phyloP scores from a whole-genome alignment of 92 coral and sea anemone species.

The Umimayanthus kanabou region DNA sequence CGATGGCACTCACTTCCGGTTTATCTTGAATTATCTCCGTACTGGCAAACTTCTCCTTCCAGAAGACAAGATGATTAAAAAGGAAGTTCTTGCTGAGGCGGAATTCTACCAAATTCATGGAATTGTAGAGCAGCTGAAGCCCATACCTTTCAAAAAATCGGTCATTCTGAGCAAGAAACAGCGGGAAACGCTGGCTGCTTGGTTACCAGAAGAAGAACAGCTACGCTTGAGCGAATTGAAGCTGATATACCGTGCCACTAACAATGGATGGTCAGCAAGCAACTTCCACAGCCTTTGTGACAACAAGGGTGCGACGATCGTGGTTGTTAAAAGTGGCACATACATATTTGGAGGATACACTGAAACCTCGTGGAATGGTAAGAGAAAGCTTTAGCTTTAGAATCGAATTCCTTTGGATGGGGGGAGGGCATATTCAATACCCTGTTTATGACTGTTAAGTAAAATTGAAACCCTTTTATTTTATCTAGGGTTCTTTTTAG shows the following conservation, averaged over 20 bases:
- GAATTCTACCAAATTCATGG: too few species aligned
- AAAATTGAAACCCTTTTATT: too few species aligned
- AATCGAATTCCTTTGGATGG: too few species aligned
- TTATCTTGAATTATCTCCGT: constrained; percentile 74
- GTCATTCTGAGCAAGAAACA: constrained; percentile 50
- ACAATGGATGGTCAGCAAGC: constrained; percentile 63
- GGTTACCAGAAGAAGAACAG: too few species aligned
- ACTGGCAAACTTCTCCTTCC: constrained; percentile 33
- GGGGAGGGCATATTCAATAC: too few species aligned
- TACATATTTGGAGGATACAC: constrained; percentile 72
- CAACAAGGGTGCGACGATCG: background rate
- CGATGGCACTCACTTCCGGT: constrained; percentile 77
- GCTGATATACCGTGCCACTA: constrained; percentile 62
- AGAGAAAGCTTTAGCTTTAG: background rate
- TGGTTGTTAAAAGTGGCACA: constrained; percentile 51
- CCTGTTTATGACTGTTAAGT: too few species aligned
- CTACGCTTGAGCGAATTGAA: background rate
- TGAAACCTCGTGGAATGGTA: constrained; percentile 55
- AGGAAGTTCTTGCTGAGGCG: constrained; percentile 52
- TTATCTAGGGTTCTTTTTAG: too few species aligned
- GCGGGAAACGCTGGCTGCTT: background rate
- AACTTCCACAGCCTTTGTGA: constrained; percentile 18
- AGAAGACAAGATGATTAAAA: constrained; percentile 43
- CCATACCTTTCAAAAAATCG: constrained; percentile 51
- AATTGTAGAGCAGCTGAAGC: constrained; percentile 26